phyloP scores from a whole-genome alignment of 2,113 vertebrate genomes.

The Mionectes macconnelli region DNA sequence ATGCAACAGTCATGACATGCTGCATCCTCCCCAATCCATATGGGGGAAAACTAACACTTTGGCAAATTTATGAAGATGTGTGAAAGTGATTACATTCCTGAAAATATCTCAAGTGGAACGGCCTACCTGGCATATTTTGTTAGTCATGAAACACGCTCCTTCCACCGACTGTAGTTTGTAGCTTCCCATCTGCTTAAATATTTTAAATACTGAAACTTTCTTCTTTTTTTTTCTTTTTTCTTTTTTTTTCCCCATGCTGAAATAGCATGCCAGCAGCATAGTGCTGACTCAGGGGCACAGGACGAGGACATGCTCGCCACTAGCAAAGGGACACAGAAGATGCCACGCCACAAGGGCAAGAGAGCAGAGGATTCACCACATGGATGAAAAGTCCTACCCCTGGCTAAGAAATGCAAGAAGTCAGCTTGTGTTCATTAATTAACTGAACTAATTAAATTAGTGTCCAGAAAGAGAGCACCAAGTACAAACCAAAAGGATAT shows the following conservation, averaged over 20 bases:
- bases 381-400: background rate
- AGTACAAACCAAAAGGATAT: background rate
- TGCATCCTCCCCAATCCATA: conserved; percentile 36
- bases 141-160: conserved; percentile 66
- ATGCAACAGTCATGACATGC: conserved; percentile 48
- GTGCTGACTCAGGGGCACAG: conserved; percentile 53
- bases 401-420: background rate
- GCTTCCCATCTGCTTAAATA: conserved; percentile 61
- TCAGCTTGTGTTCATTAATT: background rate
- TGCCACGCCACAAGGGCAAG: background rate
- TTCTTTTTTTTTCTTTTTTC: background rate
- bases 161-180: conserved; percentile 51
- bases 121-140: conserved; percentile 67
- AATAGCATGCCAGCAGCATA: background rate
- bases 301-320: background rate
- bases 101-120: conserved; percentile 62
- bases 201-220: conserved; percentile 57
- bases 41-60: conserved; percentile 55
- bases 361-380: background rate
- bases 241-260: background rate
- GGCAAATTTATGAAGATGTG: conserved; percentile 60
- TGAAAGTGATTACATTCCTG: conserved; percentile 67
- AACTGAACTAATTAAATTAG: background rate
- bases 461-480: background rate
- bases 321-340: background rate